Base-by-base conservation (phyloP, 2,888 invertebrate genomes). In the Hedya salicella region DNA sequence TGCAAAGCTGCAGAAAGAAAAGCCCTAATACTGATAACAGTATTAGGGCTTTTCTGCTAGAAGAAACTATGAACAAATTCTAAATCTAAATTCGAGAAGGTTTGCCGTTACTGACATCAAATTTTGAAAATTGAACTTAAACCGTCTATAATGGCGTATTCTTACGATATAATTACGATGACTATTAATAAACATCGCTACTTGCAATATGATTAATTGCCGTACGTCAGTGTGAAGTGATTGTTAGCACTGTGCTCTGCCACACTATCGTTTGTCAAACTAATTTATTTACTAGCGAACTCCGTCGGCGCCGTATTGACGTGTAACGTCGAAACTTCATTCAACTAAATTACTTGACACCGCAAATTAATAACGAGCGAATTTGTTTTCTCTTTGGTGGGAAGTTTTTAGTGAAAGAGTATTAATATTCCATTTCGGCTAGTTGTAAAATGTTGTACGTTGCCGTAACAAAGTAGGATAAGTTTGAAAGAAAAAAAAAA, bases 251-350 rank as follows among this genome's bases (percentile, higher is more conserved):
- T 53, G 48, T 49, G 46, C 60, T 39, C 48, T 48, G 61, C 60
- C 65, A 30, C 39, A 54, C 52, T 66, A 61, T 66, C 66, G 66
- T 66, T 66, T 61, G 66, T 61, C 54, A 66, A 66, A 61, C 53
- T 66, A 66, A 66, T 61, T 61, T 61, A 66, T 66, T 60, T 66
- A 66, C 44, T 39, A 60, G 59, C 60, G 30, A 53, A 53, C 40
- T 53, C 39, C 46, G 61, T 54, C 42, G 30, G 42, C 61, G 48
- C 36, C 25, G 32, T 66, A 61, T 61, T 66, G 60, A 54, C 66
- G 66, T 66, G 48, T 61, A 60, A 46, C 48, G 49, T 66, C 30
- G 46, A 60, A 66, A 66, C 66, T 61, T 66, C 49, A 61, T 60
- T 60, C 19, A 48, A 40, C 21, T 54, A 53, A 46, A 61, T 61